A percentile compares a stretch with the other conserved stretches of the same genome.
phyloP scores from a whole-genome alignment of 2,113 vertebrate species.

The Calidris pygmaea region DNA sequence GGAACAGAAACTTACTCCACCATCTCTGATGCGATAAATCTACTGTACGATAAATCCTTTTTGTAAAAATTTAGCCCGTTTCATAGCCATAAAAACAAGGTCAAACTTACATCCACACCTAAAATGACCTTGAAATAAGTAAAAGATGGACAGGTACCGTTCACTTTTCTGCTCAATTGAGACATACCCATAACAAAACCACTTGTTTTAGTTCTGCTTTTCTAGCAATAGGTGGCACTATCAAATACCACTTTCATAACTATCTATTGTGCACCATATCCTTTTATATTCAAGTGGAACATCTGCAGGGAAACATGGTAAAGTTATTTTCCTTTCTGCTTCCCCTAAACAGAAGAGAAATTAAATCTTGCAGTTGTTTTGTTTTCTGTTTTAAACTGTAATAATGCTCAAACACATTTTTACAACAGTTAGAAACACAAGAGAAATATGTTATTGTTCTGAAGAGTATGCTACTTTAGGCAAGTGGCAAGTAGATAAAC shows the following conservation, averaged over 20 bases:
- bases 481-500: not conserved
- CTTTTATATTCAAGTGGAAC: not conserved
- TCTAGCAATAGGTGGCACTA: slow-evolving; percentile 59
- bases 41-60: not conserved
- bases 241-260: slow-evolving; percentile 20
- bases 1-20: not conserved
- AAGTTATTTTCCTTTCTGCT: slow-evolving; percentile 21
- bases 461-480: not conserved
- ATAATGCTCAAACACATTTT: not conserved
- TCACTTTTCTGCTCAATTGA: not conserved
- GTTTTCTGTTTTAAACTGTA: not conserved
- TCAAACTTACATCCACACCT: not conserved
- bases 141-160: not conserved
- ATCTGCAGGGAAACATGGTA: not conserved
- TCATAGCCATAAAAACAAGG: not conserved
- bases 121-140: not conserved
- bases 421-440: not conserved
- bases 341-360: not conserved
- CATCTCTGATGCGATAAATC: not conserved
- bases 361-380: not conserved
- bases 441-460: not conserved
- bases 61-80: not conserved
- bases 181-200: not conserved
- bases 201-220: not conserved
- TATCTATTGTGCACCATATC: not conserved